Percentiles rank a stretch among this genome's conserved stretches.
These are phyloP conservation scores for Elymnias hypermnestra DNA, from an alignment of 1,140 invertebrate species.

Conservation along the genomic window DNA sequence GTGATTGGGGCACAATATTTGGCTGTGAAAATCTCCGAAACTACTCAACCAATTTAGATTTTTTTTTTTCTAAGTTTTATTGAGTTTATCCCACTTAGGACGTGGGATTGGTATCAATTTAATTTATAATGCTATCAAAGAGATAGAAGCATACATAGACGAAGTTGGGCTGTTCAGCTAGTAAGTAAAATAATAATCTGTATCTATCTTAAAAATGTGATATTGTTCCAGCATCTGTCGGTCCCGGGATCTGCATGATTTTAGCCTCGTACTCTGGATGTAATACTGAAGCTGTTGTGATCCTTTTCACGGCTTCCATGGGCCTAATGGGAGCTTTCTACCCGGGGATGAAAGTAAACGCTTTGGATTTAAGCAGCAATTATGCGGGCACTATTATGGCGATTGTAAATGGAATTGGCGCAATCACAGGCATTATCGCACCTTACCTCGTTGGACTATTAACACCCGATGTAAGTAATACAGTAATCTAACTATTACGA, in stretches of 20 bases:
- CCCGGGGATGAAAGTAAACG: constrained; percentile 83
- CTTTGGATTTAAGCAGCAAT: constrained; percentile 86
- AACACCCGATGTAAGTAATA: constrained; percentile 82
- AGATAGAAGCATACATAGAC: no score
- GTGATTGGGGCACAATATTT: no score
- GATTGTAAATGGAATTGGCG: constrained; percentile 85
- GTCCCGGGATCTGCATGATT: constrained; percentile 85
- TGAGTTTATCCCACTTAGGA: no score
- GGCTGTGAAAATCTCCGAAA: no score
- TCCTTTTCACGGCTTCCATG: constrained; percentile 82
- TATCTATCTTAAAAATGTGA: background rate
- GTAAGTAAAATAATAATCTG: background rate
- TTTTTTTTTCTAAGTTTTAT: no score
- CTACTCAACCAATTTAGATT: no score
- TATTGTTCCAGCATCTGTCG: constrained; percentile 68
- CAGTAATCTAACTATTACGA: no score
- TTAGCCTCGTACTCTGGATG: constrained; percentile 85
- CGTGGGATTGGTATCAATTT: no score
- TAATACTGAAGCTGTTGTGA: constrained; percentile 77
- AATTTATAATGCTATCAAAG: no score
- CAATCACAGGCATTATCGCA: constrained; percentile 83
- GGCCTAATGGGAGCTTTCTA: constrained; percentile 83
- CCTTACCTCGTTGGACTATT: constrained; percentile 87
- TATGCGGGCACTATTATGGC: constrained; percentile 89
- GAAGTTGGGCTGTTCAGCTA: no score